A percentile compares a stretch with the other conserved stretches of the same genome.
Evolutionary conservation across 2,113 vertebrate species (phyloP).

Genomic region (Xenus cinereus): DNA sequence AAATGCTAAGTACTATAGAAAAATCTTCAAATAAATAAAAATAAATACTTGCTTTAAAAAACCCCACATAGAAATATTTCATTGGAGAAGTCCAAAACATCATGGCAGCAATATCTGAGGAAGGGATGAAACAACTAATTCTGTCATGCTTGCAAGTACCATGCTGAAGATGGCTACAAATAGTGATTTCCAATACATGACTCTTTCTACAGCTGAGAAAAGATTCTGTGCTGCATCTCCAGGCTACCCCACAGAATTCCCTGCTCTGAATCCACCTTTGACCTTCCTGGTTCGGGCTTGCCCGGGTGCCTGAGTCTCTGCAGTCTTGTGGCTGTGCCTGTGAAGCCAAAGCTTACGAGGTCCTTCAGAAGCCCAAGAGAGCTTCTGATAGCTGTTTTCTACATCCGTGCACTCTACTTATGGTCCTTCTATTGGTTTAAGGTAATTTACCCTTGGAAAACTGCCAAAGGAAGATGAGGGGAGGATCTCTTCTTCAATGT

Average conservation of each 20-base stretch:
- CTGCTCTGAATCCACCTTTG: neutral
- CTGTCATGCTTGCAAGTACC: neutral
- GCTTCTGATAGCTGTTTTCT: neutral
- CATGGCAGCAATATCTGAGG: neutral
- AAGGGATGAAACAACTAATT: neutral
- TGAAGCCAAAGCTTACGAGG: neutral
- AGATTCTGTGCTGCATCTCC: neutral
- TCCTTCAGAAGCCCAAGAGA: neutral
- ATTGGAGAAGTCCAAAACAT: neutral
- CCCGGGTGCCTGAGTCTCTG: neutral
- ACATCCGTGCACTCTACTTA: fast-evolving
- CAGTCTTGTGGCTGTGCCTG: neutral
- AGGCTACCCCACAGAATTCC: neutral
- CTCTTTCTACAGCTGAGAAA: neutral
- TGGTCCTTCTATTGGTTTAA: neutral
- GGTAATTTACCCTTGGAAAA: neutral
- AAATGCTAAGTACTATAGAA: neutral
- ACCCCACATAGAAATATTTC: neutral
- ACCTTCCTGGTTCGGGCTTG: neutral
- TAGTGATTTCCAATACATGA: neutral
- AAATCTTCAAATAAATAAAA: slow-evolving; percentile 64
- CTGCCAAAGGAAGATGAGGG: neutral
- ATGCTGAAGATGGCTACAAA: neutral
- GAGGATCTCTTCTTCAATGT: neutral
- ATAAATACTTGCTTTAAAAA: slow-evolving; percentile 48